These are phyloP conservation scores for Toxotes jaculatrix DNA, from an alignment of 2,113 vertebrate genomes.

Conservation along the genomic window DNA sequence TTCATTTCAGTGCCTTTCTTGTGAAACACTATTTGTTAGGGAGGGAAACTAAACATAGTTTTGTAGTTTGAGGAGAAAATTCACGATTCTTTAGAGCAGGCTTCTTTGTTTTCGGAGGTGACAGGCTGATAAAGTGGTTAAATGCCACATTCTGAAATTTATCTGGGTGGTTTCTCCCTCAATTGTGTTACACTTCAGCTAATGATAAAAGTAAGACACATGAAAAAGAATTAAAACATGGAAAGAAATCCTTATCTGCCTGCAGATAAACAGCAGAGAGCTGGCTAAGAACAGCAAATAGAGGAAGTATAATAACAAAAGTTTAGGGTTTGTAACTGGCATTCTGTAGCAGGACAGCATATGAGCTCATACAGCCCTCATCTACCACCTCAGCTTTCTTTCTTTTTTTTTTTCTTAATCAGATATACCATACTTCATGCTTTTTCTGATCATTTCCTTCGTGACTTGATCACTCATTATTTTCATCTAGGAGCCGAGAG, in stretches of 20 bases:
- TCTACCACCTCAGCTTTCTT: background rate
- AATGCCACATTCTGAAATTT: slow-evolving; percentile 25
- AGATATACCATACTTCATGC: background rate
- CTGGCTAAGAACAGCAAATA: background rate
- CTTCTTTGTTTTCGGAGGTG: slow-evolving; percentile 35
- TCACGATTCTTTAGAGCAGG: background rate
- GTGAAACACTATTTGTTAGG: background rate
- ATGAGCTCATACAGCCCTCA: background rate
- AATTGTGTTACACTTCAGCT: slow-evolving; percentile 33
- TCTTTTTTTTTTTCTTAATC: background rate
- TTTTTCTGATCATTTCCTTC: background rate
- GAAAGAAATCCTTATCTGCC: slow-evolving; percentile 7
- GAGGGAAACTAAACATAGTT: background rate
- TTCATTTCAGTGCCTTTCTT: background rate
- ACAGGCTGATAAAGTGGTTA: slow-evolving; percentile 16
- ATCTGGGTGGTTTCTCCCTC: slow-evolving; percentile 46
- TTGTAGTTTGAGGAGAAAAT: background rate
- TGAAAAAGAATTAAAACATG: slow-evolving; percentile 9
- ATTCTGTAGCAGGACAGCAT: background rate
- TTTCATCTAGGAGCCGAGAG: background rate
- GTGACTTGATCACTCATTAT: slow-evolving; percentile 1
- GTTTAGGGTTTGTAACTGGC: background rate
- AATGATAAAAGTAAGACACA: slow-evolving; percentile 7
- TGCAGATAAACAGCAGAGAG: background rate
- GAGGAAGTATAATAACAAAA: background rate